Conservation (phyloP, 2,113 vertebrate genomes). For the Sebastes schlegelii region DNA sequence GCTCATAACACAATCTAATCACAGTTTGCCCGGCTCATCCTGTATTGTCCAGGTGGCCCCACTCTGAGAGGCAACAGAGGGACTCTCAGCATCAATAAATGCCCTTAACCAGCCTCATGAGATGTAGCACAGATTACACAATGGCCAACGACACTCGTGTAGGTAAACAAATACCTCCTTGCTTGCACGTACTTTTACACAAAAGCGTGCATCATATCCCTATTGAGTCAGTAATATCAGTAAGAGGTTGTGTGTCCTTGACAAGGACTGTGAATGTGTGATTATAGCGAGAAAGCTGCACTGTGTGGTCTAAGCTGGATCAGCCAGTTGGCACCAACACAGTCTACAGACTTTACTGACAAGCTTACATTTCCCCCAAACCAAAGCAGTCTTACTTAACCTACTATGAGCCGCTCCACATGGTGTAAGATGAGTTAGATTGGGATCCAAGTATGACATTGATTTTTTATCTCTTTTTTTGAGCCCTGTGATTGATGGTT, state of each 20-base stretch:
- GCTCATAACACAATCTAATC: slow-evolving; percentile 76
- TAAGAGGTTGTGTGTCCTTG: slow-evolving; percentile 51
- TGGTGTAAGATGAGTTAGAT: slow-evolving; percentile 31
- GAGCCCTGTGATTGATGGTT: slow-evolving; percentile 56
- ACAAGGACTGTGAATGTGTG: slow-evolving; percentile 56
- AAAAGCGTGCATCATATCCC: slow-evolving; percentile 13
- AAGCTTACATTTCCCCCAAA: slow-evolving; percentile 46
- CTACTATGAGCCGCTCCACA: slow-evolving; percentile 24
- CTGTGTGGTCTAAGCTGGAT: slow-evolving; percentile 62
- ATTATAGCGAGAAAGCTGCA: slow-evolving; percentile 52
- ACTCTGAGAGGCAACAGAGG: slow-evolving; percentile 53
- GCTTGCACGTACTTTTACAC: not conserved
- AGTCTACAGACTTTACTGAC: slow-evolving; percentile 51
- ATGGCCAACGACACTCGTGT: slow-evolving; percentile 3
- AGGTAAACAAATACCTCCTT: slow-evolving; percentile 17
- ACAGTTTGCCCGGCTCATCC: slow-evolving; percentile 59
- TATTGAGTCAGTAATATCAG: slow-evolving; percentile 41
- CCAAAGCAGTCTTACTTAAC: slow-evolving; percentile 45
- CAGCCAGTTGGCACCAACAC: slow-evolving; percentile 50
- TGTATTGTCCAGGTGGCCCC: slow-evolving; percentile 74
- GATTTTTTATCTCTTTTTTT: slow-evolving; percentile 15
- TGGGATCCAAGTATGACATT: slow-evolving; percentile 20
- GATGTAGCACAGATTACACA: slow-evolving; percentile 67
- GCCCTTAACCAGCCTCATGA: slow-evolving; percentile 67
- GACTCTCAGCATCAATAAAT: slow-evolving; percentile 65